Percentiles rank a stretch among this genome's conserved stretches.
Evolutionary conservation across 2,113 vertebrate species (phyloP).

Genomic region (Anhinga anhinga): DNA sequence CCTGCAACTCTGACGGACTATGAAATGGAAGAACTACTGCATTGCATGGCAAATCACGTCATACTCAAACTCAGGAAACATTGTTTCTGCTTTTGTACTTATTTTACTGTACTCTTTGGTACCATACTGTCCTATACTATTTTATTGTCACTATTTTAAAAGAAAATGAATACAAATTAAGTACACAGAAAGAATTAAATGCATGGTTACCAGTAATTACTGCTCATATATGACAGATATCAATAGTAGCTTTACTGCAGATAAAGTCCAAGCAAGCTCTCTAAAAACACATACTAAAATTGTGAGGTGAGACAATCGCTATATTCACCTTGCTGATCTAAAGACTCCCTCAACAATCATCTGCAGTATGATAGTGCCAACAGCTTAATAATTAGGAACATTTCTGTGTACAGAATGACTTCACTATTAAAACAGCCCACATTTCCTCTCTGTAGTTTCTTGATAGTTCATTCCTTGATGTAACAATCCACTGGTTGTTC

Average conservation of each 20-base stretch:
- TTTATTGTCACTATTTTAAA: background rate
- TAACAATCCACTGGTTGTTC: background rate
- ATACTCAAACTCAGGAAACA: background rate
- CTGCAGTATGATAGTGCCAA: background rate
- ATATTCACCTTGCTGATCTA: background rate
- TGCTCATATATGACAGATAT: background rate
- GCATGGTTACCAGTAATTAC: background rate
- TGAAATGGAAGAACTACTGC: background rate
- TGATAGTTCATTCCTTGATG: background rate
- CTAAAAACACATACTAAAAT: background rate
- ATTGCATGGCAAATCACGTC: background rate
- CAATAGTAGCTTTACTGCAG: background rate
- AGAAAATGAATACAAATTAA: background rate
- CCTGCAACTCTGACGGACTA: background rate
- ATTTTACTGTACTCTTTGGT: background rate
- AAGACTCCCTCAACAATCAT: background rate
- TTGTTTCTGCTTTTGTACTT: background rate
- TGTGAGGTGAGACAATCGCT: background rate
- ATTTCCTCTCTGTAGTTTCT: background rate
- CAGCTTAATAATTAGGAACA: background rate
- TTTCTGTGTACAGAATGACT: background rate
- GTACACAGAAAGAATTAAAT: background rate
- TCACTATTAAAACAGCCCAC: background rate
- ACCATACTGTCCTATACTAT: background rate
- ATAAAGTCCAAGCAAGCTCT: background rate